Conservation (phyloP, 2,888 invertebrate species). For the Heliconius erato region DNA sequence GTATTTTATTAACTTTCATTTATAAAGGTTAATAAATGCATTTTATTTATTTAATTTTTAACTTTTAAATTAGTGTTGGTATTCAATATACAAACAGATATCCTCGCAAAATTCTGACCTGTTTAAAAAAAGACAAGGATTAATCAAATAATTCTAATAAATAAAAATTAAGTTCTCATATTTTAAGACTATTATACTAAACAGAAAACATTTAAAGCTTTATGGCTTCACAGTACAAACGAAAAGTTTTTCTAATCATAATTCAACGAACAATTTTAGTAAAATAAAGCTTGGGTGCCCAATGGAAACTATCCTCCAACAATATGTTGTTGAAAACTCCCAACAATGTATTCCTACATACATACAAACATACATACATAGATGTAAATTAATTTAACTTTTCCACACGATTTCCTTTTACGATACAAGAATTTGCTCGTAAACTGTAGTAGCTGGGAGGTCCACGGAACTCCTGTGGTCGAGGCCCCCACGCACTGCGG, state of each 20-base stretch:
- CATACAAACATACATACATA: background rate
- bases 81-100: background rate
- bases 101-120: no score
- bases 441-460: constrained; percentile 42
- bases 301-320: background rate
- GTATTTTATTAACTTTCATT: background rate
- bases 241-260: background rate
- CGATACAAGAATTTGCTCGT: constrained; percentile 40
- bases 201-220: no score
- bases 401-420: constrained; percentile 37
- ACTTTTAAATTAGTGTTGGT: no score
- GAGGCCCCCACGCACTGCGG: constrained; percentile 57
- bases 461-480: constrained; percentile 58
- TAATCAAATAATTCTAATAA: no score
- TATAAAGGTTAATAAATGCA: background rate
- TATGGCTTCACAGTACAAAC: background rate
- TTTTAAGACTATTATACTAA: no score
- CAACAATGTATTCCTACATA: background rate
- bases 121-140: no score
- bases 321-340: constrained; percentile 13
- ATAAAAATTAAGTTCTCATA: no score
- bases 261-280: background rate
- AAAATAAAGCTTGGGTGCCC: background rate
- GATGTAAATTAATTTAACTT: constrained; percentile 32
- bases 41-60: background rate